A percentile compares a stretch with the other conserved stretches of the same genome.
These are phyloP conservation scores for Porites australiensis DNA, from an alignment of 64 coral and sea anemone species.

Conservation along the genomic window DNA sequence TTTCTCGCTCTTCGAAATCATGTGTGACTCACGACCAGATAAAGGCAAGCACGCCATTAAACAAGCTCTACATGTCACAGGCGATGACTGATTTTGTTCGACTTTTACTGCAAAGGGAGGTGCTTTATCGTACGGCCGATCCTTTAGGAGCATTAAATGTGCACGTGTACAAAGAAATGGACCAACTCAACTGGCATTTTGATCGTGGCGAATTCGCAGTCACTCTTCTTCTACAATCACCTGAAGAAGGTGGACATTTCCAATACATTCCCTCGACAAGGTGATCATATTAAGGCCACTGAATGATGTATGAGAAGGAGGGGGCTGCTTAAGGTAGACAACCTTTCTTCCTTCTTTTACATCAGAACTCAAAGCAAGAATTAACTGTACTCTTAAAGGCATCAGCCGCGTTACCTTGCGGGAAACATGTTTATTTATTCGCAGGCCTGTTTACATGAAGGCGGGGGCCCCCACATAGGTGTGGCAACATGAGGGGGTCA, in stretches of 20 bases:
- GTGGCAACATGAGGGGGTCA: too few relatives aligned
- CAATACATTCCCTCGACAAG: constrained; percentile 36
- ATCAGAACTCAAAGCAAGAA: too few relatives aligned
- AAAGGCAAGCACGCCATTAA: constrained; percentile 25
- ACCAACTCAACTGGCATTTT: constrained; percentile 59
- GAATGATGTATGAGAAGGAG: too few relatives aligned
- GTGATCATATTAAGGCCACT: not conserved
- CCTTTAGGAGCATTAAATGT: constrained; percentile 37
- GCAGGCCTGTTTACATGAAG: too few relatives aligned
- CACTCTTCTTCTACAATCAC: constrained; percentile 32
- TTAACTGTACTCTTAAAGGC: too few relatives aligned
- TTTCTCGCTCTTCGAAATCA: constrained; percentile 27
- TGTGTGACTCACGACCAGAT: constrained; percentile 56
- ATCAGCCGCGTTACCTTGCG: too few relatives aligned
- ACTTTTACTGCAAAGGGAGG: constrained; percentile 11
- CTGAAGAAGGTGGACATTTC: constrained; percentile 34
- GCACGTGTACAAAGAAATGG: constrained; percentile 29
- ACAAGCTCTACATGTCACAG: constrained; percentile 4
- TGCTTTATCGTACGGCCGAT: constrained; percentile 30
- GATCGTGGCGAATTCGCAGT: constrained; percentile 43
- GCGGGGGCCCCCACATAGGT: too few relatives aligned
- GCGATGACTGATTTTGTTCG: constrained; percentile 49
- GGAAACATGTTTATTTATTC: too few relatives aligned
- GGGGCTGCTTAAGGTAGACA: too few relatives aligned
- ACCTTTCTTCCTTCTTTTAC: too few relatives aligned